Evolutionary conservation across 64 coral and sea anemone genomes (phyloP), one percentile per base, ranked within the genome.

Genomic region (Pachyseris speciosa): DNA sequence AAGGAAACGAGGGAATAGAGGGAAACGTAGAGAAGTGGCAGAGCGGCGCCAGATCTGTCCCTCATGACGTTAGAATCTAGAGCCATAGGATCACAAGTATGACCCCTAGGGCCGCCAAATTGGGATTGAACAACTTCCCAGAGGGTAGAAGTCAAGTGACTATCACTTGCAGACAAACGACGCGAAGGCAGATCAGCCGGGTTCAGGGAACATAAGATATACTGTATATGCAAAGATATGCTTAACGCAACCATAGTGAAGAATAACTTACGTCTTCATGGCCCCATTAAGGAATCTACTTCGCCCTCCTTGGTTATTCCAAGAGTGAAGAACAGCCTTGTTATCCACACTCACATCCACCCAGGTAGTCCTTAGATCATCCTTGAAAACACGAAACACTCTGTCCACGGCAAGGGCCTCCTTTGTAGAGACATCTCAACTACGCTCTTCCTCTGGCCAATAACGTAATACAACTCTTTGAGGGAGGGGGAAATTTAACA

Each of bases 81-180:
- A 31, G 76, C 76, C 76, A 80, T 80, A 80, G 59, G 76, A 28
- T 58, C 45, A 52, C 78, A 83, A 15, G 30, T 61, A 29, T 83
- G 78, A 17, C 53, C 52, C 4, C 19, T 0, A 8, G 30, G 0
- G 17, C 76, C 76, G 1, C 76, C 76, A 80, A 58, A 80, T 16
- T 52, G 7, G 1, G 15, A 1, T 17, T 80, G 24, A 11, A 83
- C 29, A 30, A 64, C 33, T 5, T 83, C 31, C 78, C 52, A 83
- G 19, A 83, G 22, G 30, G 22, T 29, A 27, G 5, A 1, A 2
- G 5, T 26, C 49, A 80, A 80, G 5, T 52, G n/a, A 29, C n/a
- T 36, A 31, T 80, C 76, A 29, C 27, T 19, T 4, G 28, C 5
- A 36, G 48, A 80, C 45, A 80, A 8, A 15, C 76, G 49, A 1